These are phyloP conservation scores for Tragelaphus scriptus DNA, from an alignment of 2,113 vertebrate species.

Conservation along the genomic window DNA sequence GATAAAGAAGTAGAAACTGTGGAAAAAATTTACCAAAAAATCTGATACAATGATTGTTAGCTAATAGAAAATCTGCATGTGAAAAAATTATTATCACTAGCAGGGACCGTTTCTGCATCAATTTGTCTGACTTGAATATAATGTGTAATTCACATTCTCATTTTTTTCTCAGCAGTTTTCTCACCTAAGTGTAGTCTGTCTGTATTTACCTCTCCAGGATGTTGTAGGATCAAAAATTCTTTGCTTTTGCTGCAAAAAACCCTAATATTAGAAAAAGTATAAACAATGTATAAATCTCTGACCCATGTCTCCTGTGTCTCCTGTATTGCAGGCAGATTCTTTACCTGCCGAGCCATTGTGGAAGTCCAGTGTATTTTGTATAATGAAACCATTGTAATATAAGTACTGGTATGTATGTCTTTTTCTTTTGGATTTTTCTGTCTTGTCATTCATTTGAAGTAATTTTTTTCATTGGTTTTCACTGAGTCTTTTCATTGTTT, in stretches of 20 bases:
- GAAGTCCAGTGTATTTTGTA: neutral
- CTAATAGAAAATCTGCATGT: neutral
- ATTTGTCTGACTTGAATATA: neutral
- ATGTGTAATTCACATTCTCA: neutral
- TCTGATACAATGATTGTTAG: neutral
- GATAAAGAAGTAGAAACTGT: neutral
- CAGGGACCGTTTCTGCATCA: neutral
- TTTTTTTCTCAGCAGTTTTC: neutral
- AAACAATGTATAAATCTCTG: neutral
- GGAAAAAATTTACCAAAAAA: neutral
- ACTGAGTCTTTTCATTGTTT: neutral
- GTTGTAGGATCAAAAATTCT: neutral
- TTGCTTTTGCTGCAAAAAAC: neutral
- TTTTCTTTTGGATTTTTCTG: neutral
- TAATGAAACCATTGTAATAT: neutral
- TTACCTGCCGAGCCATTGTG: rapidly evolving
- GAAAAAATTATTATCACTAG: neutral
- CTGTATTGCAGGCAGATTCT: neutral
- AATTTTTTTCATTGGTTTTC: neutral
- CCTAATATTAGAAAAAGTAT: neutral
- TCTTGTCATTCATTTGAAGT: neutral
- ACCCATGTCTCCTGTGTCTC: neutral
- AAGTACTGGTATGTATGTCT: neutral
- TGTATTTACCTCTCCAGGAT: neutral
- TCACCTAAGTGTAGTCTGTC: neutral